phyloP scores from a whole-genome alignment of 30 jellyfish, hydroid and myxozoan species.

The Hydra vulgaris region DNA sequence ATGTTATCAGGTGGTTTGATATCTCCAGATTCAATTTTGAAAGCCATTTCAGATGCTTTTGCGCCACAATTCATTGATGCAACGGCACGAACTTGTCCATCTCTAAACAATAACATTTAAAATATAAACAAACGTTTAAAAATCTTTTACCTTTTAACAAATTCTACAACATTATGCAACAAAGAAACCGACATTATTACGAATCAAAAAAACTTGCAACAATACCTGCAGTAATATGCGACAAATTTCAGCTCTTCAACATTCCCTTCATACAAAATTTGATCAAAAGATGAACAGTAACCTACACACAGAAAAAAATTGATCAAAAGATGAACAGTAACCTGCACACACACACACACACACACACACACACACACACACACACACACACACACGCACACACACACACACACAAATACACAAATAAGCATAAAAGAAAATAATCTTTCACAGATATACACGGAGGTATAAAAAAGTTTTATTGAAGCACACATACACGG shows the following conservation, averaged over 20 bases:
- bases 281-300: conserved; percentile 31
- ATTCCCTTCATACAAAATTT: conserved; percentile 36
- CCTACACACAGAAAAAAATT: conserved; percentile 11
- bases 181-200: too few relatives aligned
- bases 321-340: too few relatives aligned
- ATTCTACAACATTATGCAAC: too few relatives aligned
- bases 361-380: too few relatives aligned
- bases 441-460: too few relatives aligned
- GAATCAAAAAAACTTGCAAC: too few relatives aligned
- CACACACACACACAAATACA: too few relatives aligned
- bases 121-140: neutral
- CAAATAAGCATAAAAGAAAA: too few relatives aligned
- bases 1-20: neutral
- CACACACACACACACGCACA: too few relatives aligned
- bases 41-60: conserved; percentile 39
- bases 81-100: conserved; percentile 25
- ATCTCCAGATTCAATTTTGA: neutral
- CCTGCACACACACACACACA: too few relatives aligned
- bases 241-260: conserved; percentile 38
- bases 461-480: too few relatives aligned
- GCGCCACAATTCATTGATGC: conserved; percentile 37
- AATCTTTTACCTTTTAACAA: neutral
- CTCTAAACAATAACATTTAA: neutral
- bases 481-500: too few relatives aligned
- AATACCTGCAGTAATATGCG: conserved; percentile 28